Evolutionary conservation across 1,140 invertebrate species (phyloP), one percentile per base, ranked within the genome.

Genomic region (Brevipalpus yothersi): DNA sequence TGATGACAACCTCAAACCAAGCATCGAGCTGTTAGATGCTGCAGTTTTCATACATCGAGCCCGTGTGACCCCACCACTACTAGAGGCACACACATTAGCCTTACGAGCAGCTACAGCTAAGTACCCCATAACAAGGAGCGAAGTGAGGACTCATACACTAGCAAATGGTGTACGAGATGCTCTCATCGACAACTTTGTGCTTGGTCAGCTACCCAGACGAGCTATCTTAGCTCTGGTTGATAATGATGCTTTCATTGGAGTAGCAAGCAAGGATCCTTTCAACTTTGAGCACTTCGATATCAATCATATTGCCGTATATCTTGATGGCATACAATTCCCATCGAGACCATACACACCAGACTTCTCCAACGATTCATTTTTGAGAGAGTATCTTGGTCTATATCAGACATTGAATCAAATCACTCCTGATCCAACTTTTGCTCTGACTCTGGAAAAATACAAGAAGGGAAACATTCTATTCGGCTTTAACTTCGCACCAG

Each of bases 91-190:
- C n/a, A n/a, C n/a, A n/a, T n/a, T n/a, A 4, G 58, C 55, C 51
- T 53, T 63, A 15, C n/a, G 41, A n/a, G 58, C 60, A 0, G 15
- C 54, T 8, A 53, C 53, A n/a, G 43, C 45, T 12, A 23, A 55
- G 1, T 63, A 62, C 53, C 60, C 60, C 8, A 61, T 61, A 5
- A 53, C 42, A 31, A 56, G 61, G 58, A 43, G 59, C n/a, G 60
- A 66, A n/a, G 59, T 65, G 43, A 65, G 62, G 54, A 53, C 58
- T 19, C 61, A 60, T 45, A 60, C 56, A 3, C 4, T 5, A 45
- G n/a, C n/a, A n/a, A n/a, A n/a, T n/a, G n/a, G n/a, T n/a, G n/a
- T n/a, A n/a, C n/a, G n/a, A n/a, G n/a, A n/a, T n/a, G n/a, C n/a
- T n/a, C n/a, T n/a, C n/a, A n/a, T n/a, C n/a, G n/a, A n/a, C n/a